phyloP scores from a whole-genome alignment of 2,113 vertebrate genomes.

The Phalacrocorax brasilianus region DNA sequence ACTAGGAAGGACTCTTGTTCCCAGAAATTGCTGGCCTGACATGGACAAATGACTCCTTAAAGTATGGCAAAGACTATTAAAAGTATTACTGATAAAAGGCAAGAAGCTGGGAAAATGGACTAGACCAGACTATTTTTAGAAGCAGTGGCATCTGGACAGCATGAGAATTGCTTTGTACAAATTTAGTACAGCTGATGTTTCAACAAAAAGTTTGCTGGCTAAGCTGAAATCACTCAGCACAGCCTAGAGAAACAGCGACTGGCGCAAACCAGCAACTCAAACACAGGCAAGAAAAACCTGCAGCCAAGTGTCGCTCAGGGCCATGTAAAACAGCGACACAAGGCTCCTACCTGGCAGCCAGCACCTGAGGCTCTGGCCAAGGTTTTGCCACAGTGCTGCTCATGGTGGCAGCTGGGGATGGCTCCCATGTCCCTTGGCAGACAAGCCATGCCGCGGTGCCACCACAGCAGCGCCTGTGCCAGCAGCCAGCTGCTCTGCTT shows the following conservation, averaged over 20 bases:
- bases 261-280: neutral
- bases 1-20: neutral
- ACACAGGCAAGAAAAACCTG: neutral
- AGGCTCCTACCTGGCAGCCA: neutral
- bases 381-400: neutral
- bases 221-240: neutral
- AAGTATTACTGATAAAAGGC: constrained; percentile 8
- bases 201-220: neutral
- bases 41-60: neutral
- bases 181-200: constrained; percentile 40
- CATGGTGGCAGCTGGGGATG: fast-evolving
- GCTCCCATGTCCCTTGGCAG: neutral
- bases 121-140: constrained; percentile 43
- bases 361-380: neutral
- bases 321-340: fast-evolving
- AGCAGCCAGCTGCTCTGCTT: neutral
- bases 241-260: neutral
- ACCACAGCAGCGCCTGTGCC: fast-evolving
- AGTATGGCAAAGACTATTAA: neutral
- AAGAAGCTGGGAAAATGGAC: constrained; percentile 21
- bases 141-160: constrained; percentile 45
- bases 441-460: fast-evolving
- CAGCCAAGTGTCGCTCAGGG: neutral
- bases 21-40: neutral
- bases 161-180: constrained; percentile 27